phyloP scores from a whole-genome alignment of 2,888 invertebrate genomes.

The Metallyticus violacea region DNA sequence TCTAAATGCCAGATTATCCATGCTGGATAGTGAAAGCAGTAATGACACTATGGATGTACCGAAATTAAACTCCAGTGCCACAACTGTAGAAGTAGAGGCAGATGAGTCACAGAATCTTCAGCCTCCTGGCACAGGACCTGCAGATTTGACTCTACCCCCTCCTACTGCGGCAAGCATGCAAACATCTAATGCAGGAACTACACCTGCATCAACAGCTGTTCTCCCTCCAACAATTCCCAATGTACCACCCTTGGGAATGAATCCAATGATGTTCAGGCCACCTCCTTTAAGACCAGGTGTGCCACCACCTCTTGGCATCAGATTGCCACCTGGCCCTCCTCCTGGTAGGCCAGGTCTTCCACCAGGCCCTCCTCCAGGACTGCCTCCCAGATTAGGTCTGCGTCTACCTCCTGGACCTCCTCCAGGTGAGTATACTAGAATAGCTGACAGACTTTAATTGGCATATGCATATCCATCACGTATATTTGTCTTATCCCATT shows the following conservation, averaged over 20 bases:
- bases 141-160: constrained; percentile 27
- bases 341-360: constrained; percentile 50
- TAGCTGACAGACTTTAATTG: no score
- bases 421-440: constrained; percentile 47
- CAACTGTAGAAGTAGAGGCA: constrained; percentile 37
- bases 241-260: constrained; percentile 41
- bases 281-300: constrained; percentile 49
- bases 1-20: constrained; percentile 53
- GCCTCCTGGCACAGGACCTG: constrained; percentile 29
- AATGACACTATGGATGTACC: constrained; percentile 38
- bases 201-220: constrained; percentile 38
- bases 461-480: no score
- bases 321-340: constrained; percentile 57
- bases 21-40: constrained; percentile 44
- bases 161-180: constrained; percentile 29
- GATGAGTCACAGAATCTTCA: constrained; percentile 39
- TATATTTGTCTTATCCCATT: no score
- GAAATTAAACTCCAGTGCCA: constrained; percentile 28
- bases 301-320: constrained; percentile 48
- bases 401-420: constrained; percentile 65
- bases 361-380: constrained; percentile 45
- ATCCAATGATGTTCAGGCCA: constrained; percentile 56
- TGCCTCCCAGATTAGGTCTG: constrained; percentile 61
- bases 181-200: constrained; percentile 27
- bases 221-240: constrained; percentile 54